Evolutionary conservation across 1,140 invertebrate species (phyloP), one percentile per base, ranked within the genome.

Genomic region (Eufriesea mexicana): DNA sequence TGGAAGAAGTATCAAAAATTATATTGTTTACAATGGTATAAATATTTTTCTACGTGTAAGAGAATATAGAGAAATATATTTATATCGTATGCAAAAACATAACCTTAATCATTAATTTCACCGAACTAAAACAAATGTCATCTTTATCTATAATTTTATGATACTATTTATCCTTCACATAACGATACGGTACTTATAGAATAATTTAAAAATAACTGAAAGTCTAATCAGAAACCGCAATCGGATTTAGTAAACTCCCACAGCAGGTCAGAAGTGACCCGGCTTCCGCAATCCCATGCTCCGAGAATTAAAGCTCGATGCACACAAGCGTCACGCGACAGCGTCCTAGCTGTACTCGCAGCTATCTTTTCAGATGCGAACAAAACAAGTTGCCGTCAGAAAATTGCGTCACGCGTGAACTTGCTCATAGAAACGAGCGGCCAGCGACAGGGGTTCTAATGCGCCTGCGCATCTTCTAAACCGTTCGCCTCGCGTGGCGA

Each of bases 361-460:
- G 25, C 25, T 14, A 61, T 61, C 25, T 61, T 61, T 61, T 61
- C n/a, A 7, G n/a, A 25, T 61, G 35, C 35, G 35, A 35, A 35
- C 35, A 35, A 35, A 35, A 35, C 35, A 35, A 35, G 35, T 25
- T 25, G 12, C n/a, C 59, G n/a, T 25, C 12, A 61, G n/a, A 2
- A 35, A 61, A 61, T 61, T 61, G n/a, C 59, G 59, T 61, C 59
- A 61, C 59, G 25, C 14, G 59, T 61, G 59, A 61, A 61, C 59
- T 61, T 61, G 59, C n/a, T 61, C 59, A 61, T 61, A 61, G 59
- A 25, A 61, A 25, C n/a, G 5, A 61, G 25, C n/a, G 57, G 14
- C 16, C n/a, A 61, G 6, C 59, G 35, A 4, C 35, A 61, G 59
- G 14, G 59, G 25, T 14, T 0, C n/a, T 61, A n/a, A 16, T 2